These are phyloP conservation scores for Chloroclysta siterata DNA, from an alignment of 2,888 invertebrate species.

Conservation along the genomic window DNA sequence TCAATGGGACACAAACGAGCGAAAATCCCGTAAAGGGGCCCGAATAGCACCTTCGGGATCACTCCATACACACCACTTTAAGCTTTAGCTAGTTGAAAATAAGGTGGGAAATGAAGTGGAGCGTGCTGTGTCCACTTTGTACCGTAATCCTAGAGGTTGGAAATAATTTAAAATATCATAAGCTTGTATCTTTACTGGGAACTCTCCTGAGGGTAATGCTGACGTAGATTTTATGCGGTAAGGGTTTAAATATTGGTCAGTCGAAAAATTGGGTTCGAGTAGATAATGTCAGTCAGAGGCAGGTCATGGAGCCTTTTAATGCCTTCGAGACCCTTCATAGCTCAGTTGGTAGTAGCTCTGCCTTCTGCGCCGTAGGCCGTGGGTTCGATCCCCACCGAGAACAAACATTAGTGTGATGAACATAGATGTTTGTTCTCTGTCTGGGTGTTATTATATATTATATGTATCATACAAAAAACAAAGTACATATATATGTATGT, in stretches of 20 bases:
- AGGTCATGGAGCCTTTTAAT: too few relatives aligned
- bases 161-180: constrained; percentile 42
- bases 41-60: constrained; percentile 29
- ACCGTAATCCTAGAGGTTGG: constrained; percentile 30
- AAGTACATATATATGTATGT: too few relatives aligned
- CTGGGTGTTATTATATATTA: too few relatives aligned
- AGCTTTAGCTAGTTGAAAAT: constrained; percentile 10
- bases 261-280: constrained; percentile 30
- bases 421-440: too few relatives aligned
- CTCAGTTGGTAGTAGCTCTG: too few relatives aligned
- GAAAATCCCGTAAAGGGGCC: constrained; percentile 47
- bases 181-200: constrained; percentile 30
- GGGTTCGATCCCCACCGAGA: too few relatives aligned
- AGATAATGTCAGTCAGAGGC: constrained; percentile 15
- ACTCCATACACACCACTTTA: constrained; percentile 8
- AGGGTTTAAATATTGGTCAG: constrained; percentile 23
- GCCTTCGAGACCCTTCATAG: too few relatives aligned
- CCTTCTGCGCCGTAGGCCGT: too few relatives aligned
- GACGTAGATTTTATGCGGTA: constrained; percentile 30
- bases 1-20: constrained; percentile 41
- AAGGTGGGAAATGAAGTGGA: constrained; percentile 8
- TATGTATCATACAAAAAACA: too few relatives aligned
- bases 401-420: too few relatives aligned
- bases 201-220: constrained; percentile 35
- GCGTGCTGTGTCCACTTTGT: constrained; percentile 22